Conservation (phyloP, 23 tunicate species). For the Styela clava region DNA sequence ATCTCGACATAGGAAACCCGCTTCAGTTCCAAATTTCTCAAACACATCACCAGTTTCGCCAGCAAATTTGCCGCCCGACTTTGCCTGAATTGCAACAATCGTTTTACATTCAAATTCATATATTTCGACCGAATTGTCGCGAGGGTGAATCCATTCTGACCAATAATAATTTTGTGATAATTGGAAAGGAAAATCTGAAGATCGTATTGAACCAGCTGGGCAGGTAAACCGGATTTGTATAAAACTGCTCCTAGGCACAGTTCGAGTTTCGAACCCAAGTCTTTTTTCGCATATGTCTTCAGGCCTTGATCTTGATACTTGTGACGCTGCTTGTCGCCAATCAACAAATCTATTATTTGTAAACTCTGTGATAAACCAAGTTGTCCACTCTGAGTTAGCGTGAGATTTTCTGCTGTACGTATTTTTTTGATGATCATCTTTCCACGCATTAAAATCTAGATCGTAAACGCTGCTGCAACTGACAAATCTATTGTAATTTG, state of each 20-base stretch:
- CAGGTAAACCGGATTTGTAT: constrained; percentile 73
- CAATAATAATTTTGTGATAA: constrained; percentile 50
- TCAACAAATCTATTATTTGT: constrained; percentile 19
- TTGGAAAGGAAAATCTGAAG: constrained; percentile 54
- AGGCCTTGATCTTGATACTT: constrained; percentile 22
- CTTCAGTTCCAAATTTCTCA: constrained; percentile 36
- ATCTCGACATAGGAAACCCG: constrained; percentile 70
- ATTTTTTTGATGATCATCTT: background rate
- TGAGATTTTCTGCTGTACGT: background rate
- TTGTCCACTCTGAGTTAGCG: constrained; percentile 34
- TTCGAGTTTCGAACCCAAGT: constrained; percentile 35
- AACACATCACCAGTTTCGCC: constrained; percentile 82
- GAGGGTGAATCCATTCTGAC: background rate
- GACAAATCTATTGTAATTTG: background rate
- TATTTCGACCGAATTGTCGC: background rate
- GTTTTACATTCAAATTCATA: background rate
- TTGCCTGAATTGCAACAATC: constrained; percentile 15
- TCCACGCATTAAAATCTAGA: background rate
- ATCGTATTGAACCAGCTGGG: constrained; percentile 52
- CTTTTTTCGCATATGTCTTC: constrained; percentile 56
- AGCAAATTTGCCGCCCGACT: constrained; percentile 11
- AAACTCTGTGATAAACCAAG: constrained; percentile 65
- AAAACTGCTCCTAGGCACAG: constrained; percentile 5
- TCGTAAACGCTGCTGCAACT: background rate
- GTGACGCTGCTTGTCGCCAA: constrained; percentile 19